Evolutionary conservation across 2,888 invertebrate genomes (phyloP), one percentile per base, ranked within the genome.

Genomic region (Nomada goodeniana): DNA sequence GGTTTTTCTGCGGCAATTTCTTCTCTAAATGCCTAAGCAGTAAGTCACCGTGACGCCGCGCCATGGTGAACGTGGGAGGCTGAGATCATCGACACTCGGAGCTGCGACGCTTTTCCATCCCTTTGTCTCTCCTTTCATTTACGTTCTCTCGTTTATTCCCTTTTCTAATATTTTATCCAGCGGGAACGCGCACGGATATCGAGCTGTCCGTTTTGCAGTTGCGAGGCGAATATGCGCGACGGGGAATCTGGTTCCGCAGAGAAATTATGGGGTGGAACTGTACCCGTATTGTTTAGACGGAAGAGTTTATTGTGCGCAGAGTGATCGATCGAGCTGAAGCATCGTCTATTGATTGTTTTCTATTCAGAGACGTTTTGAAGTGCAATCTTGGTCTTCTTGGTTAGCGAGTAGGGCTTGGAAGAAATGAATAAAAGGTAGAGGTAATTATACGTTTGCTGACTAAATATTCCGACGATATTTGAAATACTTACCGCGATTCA

Each of bases 41-140:
- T 85, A 86, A 84, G 87, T 89, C 87, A 88, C 75, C 72, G 61
- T 59, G 76, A 71, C 55, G 52, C 36, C 73, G 23, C 26, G 64
- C 42, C 71, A 47, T 29, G 64, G 70, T 23, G 76, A 75, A 73
- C 71, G 83, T 74, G 74, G 68, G 61, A 71, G 76, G 71, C 70
- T 85, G 86, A 86, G 87, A 87, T 88, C 86, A 88, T 86, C 85
- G 86, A 87, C 86, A 80, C 79, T 71, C 70, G 71, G 26, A 68
- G 63, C 69, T 53, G 69, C 61, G 77, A 84, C 77, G 75, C 70
- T 80, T 87, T 82, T 70, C 42, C 20, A 57, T 68, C 68, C 60
- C 42, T 26, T 71, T 60, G 15, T 42, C 53, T 18, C 47, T 15
- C n/a, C 10, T 18, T 11, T 42, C 52, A 7, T 44, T 15, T 18